A percentile compares a stretch with the other conserved stretches of the same genome.
phyloP scores from a whole-genome alignment of 1,140 invertebrate genomes.

The Heliconius hewitsoni region DNA sequence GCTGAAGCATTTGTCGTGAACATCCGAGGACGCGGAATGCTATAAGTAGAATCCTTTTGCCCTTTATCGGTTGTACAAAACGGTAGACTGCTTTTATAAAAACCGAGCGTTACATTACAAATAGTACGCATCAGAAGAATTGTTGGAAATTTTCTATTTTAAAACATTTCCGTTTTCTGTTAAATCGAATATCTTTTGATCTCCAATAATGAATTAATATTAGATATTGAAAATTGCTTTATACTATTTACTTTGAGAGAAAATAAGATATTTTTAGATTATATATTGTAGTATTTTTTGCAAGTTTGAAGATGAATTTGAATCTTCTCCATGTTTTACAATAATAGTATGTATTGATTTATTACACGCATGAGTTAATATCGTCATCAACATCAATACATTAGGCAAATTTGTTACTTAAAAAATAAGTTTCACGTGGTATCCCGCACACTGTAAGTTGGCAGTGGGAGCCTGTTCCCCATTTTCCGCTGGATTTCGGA shows the following conservation, averaged over 20 bases:
- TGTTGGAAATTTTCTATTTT: background rate
- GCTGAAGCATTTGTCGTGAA: constrained; percentile 33
- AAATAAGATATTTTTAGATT: background rate
- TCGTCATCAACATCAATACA: too few relatives aligned
- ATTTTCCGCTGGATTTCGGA: too few relatives aligned
- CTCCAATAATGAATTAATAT: background rate
- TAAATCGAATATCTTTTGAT: background rate
- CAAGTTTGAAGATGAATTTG: too few relatives aligned
- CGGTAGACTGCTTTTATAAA: constrained; percentile 31
- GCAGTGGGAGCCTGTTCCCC: too few relatives aligned
- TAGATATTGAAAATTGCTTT: background rate
- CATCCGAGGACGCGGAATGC: constrained; percentile 49
- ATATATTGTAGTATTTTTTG: too few relatives aligned
- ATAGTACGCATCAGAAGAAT: constrained; percentile 25
- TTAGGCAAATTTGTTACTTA: too few relatives aligned
- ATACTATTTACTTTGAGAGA: background rate
- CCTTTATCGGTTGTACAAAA: constrained; percentile 52
- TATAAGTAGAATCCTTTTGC: constrained; percentile 56
- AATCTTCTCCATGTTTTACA: too few relatives aligned
- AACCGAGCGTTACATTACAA: constrained; percentile 26
- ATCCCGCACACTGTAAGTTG: too few relatives aligned
- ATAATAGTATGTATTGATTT: too few relatives aligned
- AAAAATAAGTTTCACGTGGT: too few relatives aligned
- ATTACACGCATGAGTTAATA: too few relatives aligned
- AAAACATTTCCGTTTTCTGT: background rate